A percentile compares a stretch with the other conserved stretches of the same genome.
These are phyloP conservation scores for Diadumene lineata DNA, from an alignment of 92 coral and sea anemone species.

Conservation along the genomic window DNA sequence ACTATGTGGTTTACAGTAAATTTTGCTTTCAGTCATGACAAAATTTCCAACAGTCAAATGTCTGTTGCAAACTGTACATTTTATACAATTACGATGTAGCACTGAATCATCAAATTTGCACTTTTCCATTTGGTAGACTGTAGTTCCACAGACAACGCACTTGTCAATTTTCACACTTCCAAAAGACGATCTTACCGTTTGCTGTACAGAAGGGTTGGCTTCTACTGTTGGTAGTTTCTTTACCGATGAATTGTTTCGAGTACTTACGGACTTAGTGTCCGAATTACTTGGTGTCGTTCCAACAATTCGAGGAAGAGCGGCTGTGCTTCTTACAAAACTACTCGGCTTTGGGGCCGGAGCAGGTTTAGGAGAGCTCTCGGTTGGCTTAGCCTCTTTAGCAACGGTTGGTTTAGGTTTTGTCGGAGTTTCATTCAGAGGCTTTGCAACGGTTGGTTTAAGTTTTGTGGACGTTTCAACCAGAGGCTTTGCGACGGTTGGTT, in stretches of 20 bases:
- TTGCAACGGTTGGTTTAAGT: background rate
- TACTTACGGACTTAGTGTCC: background rate
- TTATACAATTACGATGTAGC: conserved; percentile 85
- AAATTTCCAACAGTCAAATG: conserved; percentile 94
- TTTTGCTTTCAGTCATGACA: conserved; percentile 91
- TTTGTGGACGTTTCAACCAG: background rate
- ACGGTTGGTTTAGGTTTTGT: conserved; percentile 16
- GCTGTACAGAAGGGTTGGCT: conserved; percentile 14
- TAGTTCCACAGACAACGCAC: conserved; percentile 87
- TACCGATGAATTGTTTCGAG: background rate
- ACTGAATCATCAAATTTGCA: conserved; percentile 88
- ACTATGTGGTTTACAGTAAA: conserved; percentile 93
- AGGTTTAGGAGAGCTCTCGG: background rate
- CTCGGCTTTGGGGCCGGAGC: conserved; percentile 9
- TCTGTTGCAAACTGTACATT: conserved; percentile 90
- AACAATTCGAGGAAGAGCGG: conserved; percentile 8
- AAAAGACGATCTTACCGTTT: conserved; percentile 8
- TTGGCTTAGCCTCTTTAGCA: background rate
- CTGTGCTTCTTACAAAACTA: conserved; percentile 11
- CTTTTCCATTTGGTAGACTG: conserved; percentile 95
- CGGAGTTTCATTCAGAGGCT: background rate
- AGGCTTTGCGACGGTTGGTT: background rate
- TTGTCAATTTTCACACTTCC: conserved; percentile 52
- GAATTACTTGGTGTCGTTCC: background rate
- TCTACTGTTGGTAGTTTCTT: background rate